These are phyloP conservation scores for Trachops cirrhosus DNA, from an alignment of 2,797 vertebrate genomes.

Conservation along the genomic window DNA sequence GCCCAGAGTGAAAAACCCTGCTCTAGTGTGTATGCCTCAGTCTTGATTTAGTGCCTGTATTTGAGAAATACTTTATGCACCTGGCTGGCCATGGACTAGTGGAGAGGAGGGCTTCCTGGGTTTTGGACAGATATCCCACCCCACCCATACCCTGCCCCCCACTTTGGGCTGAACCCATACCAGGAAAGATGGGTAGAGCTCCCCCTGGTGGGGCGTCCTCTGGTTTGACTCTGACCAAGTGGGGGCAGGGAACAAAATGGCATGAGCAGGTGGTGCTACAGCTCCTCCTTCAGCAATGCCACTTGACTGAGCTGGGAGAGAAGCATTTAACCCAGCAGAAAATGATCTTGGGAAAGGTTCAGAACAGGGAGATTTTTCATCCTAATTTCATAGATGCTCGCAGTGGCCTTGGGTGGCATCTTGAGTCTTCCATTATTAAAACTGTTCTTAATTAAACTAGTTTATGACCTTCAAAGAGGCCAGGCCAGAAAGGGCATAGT, in stretches of 20 bases:
- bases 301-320: background rate
- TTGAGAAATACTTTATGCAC: background rate
- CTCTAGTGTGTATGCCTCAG: background rate
- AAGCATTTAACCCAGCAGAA: slow-evolving; percentile 14
- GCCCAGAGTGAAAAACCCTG: background rate
- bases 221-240: background rate
- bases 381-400: slow-evolving; percentile 48
- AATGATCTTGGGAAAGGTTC: background rate
- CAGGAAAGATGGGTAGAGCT: background rate
- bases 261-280: background rate
- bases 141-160: too few relatives aligned
- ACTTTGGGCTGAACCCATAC: background rate
- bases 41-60: background rate
- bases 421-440: slow-evolving; percentile 71
- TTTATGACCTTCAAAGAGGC: slow-evolving; percentile 71
- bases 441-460: slow-evolving; percentile 79
- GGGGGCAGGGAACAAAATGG: background rate
- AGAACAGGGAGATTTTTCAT: slow-evolving; percentile 62
- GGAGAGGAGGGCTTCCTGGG: background rate
- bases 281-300: rapidly evolving
- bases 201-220: background rate
- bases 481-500: slow-evolving; percentile 66
- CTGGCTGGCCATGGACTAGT: background rate
- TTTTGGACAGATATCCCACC: background rate
- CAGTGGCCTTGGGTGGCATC: slow-evolving; percentile 45